Evolutionary conservation across 2,113 vertebrate species (phyloP).

Genomic region (Coryphaenoides rupestris): DNA sequence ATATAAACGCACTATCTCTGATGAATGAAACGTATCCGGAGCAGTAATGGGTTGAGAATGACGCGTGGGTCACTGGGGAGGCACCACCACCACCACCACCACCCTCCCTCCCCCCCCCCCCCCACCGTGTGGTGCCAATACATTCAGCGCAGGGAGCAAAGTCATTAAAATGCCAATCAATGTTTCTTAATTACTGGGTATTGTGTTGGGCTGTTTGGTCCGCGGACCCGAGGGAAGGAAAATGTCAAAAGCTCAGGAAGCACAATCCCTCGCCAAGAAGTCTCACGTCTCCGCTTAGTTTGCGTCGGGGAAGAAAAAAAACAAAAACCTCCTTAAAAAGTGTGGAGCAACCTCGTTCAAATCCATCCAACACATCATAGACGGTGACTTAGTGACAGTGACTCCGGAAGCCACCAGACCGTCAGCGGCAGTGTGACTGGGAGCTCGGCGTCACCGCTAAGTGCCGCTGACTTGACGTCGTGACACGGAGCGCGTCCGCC

Average conservation of each 20-base stretch:
- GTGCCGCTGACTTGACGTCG: no score
- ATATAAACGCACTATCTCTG: no score
- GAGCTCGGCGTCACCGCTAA: no score
- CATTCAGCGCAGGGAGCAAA: slow-evolving; percentile 45
- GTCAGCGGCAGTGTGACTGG: no score
- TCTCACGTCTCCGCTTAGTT: slow-evolving; percentile 38
- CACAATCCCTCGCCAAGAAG: slow-evolving; percentile 39
- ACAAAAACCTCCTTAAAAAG: slow-evolving; percentile 18
- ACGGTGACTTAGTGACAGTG: background rate
- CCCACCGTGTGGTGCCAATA: slow-evolving; percentile 18
- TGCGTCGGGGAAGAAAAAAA: slow-evolving; percentile 42
- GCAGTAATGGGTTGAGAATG: slow-evolving; percentile 59
- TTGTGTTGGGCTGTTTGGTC: slow-evolving; percentile 40
- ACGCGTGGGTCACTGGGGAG: slow-evolving; percentile 47
- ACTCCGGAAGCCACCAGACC: no score
- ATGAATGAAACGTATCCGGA: slow-evolving; percentile 47
- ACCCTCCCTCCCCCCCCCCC: background rate
- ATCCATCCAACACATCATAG: slow-evolving; percentile 46
- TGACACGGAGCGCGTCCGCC: no score
- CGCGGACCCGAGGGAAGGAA: slow-evolving; percentile 22
- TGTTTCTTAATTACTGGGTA: slow-evolving; percentile 62
- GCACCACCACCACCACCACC: no score
- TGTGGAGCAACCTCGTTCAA: slow-evolving; percentile 25
- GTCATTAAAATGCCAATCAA: slow-evolving; percentile 64
- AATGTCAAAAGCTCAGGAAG: slow-evolving; percentile 30